phyloP scores from a whole-genome alignment of 2,113 vertebrate genomes.

The Deroptyus accipitrinus region DNA sequence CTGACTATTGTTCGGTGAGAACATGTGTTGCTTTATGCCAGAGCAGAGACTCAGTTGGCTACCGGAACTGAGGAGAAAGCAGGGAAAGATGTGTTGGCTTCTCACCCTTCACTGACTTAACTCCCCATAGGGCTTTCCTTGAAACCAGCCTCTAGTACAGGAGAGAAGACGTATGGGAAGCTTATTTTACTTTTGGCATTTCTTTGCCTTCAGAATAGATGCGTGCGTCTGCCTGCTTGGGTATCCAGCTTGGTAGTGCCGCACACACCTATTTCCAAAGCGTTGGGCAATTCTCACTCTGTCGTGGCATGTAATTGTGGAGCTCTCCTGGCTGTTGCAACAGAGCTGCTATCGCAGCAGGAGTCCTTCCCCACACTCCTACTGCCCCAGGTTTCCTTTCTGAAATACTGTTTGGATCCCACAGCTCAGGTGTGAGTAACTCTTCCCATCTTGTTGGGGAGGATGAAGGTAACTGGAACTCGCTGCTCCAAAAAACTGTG shows the following conservation, averaged over 20 bases:
- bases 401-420: background rate
- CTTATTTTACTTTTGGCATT: background rate
- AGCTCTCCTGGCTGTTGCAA: constrained; percentile 42
- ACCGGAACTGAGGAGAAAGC: background rate
- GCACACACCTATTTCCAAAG: constrained; percentile 35
- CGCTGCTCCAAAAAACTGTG: background rate
- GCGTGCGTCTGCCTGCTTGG: background rate
- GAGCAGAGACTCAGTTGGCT: background rate
- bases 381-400: background rate
- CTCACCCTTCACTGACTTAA: constrained; percentile 28
- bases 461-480: background rate
- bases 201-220: background rate
- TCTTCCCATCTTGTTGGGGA: background rate
- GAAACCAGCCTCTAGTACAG: background rate
- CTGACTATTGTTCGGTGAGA: constrained; percentile 6
- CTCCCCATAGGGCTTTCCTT: constrained; percentile 46
- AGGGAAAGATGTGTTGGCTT: background rate
- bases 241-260: background rate
- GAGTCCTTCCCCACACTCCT: background rate
- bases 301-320: constrained; percentile 24
- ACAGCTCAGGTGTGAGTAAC: background rate
- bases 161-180: constrained; percentile 8
- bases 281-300: constrained; percentile 37
- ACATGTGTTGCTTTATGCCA: background rate
- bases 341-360: constrained; percentile 44